A percentile compares a stretch with the other conserved stretches of the same genome.
Evolutionary conservation across 2,797 vertebrate species (phyloP).

Genomic region (Cossypha niveicapilla): DNA sequence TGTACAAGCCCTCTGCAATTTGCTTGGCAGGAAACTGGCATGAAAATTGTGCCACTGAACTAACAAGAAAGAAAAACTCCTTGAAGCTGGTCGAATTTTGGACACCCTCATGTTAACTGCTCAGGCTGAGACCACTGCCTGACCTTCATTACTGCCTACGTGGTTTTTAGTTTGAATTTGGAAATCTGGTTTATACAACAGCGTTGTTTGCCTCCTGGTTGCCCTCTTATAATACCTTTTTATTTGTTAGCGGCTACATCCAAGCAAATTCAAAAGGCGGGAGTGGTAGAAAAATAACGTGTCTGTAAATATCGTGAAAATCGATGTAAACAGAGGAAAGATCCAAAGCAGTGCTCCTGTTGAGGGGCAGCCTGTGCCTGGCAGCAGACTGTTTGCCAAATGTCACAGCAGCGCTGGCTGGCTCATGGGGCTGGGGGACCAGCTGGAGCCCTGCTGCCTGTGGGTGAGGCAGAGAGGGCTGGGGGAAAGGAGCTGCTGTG

Average conservation of each 20-base stretch:
- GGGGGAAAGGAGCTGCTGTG: background rate
- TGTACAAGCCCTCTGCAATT: slow-evolving; percentile 46
- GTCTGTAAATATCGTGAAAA: background rate
- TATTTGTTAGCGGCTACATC: background rate
- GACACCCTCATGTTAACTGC: slow-evolving; percentile 14
- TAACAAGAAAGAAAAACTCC: slow-evolving; percentile 36
- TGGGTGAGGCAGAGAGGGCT: background rate
- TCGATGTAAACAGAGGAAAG: background rate
- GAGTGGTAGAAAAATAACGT: background rate
- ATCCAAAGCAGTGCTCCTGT: background rate
- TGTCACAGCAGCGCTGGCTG: background rate
- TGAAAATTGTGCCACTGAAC: slow-evolving; percentile 56
- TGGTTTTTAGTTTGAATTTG: background rate
- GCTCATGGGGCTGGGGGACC: background rate
- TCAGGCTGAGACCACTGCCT: slow-evolving; percentile 23
- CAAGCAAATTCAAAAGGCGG: background rate
- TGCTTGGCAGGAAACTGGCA: slow-evolving; percentile 55
- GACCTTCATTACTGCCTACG: background rate
- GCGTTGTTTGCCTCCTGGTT: background rate
- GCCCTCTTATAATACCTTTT: background rate
- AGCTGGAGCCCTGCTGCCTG: background rate
- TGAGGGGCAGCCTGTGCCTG: background rate
- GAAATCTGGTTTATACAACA: background rate
- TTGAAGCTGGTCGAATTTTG: slow-evolving; percentile 11
- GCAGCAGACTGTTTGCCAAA: background rate